phyloP scores from a whole-genome alignment of 2,113 vertebrate species.

The Actenoides lindsayi region DNA sequence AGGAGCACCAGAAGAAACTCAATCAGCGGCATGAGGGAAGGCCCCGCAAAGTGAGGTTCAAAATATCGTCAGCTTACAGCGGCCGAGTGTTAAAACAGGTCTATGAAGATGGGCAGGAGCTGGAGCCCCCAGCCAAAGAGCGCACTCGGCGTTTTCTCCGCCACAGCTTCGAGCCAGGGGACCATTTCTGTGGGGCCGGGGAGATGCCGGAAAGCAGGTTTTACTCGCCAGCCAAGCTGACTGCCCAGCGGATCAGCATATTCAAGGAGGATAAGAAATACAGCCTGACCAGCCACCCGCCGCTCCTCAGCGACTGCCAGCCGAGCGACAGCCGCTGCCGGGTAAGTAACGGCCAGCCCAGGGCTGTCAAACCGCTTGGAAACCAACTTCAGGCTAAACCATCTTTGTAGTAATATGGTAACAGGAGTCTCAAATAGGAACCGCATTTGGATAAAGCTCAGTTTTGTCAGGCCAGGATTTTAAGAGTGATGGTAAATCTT shows the following conservation, averaged over 20 bases:
- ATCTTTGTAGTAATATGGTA: accelerated
- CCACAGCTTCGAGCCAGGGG: slow-evolving; percentile 81
- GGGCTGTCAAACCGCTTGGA: background rate
- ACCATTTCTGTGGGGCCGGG: slow-evolving; percentile 74
- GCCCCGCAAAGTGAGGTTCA: slow-evolving; percentile 93
- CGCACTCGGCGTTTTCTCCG: slow-evolving; percentile 87
- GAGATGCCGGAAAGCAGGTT: slow-evolving; percentile 55
- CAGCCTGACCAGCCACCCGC: slow-evolving; percentile 46
- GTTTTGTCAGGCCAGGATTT: background rate
- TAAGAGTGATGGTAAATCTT: accelerated
- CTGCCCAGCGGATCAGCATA: slow-evolving; percentile 89
- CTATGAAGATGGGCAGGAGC: slow-evolving; percentile 93
- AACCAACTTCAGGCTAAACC: background rate
- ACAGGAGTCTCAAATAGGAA: background rate
- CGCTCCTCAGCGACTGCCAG: slow-evolving; percentile 61
- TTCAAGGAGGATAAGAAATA: slow-evolving; percentile 80
- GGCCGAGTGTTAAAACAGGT: slow-evolving; percentile 94
- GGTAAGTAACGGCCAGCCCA: slow-evolving; percentile 75
- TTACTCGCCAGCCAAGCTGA: slow-evolving; percentile 81
- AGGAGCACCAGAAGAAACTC: slow-evolving; percentile 81
- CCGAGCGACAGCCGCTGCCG: slow-evolving; percentile 40
- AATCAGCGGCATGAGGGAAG: slow-evolving; percentile 77
- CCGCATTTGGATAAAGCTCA: accelerated
- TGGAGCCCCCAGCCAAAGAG: slow-evolving; percentile 89
- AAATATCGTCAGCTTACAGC: slow-evolving; percentile 92